Conservation (phyloP, 2,888 invertebrate species). For the Chymomyza procnemis region DNA sequence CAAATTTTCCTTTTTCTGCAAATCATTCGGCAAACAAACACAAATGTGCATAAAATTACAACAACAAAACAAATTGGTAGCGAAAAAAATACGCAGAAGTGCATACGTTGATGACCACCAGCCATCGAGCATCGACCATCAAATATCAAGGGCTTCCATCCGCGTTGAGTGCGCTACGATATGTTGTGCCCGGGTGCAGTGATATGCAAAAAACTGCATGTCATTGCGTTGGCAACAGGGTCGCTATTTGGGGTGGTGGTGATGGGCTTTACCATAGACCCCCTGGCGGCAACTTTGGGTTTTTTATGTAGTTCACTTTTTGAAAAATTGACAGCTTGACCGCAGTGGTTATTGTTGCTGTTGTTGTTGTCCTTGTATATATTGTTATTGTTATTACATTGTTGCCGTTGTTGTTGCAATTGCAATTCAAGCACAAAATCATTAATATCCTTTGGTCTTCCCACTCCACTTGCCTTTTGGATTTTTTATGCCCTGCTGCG, state of each 20-base stretch:
- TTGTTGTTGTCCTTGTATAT: constrained; percentile 47
- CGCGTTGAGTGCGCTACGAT: background rate
- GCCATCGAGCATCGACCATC: too few species aligned
- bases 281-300: constrained; percentile 26
- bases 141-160: constrained; percentile 47
- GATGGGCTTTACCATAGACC: background rate
- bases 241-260: background rate
- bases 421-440: constrained; percentile 76
- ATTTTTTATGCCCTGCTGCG: constrained; percentile 33
- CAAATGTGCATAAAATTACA: constrained; percentile 72
- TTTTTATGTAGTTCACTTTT: constrained; percentile 66
- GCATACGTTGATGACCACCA: constrained; percentile 5
- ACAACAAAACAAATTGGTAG: constrained; percentile 71
- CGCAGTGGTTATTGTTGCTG: constrained; percentile 56
- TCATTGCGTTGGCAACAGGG: constrained; percentile 65
- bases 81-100: constrained; percentile 10
- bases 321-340: constrained; percentile 75
- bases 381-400: constrained; percentile 66
- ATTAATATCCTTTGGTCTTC: constrained; percentile 71
- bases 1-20: constrained; percentile 63
- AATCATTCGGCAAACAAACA: constrained; percentile 72
- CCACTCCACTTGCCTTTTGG: constrained; percentile 13
- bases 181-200: constrained; percentile 47
- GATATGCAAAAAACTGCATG: constrained; percentile 71
- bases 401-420: constrained; percentile 43